Percentiles rank a stretch among this genome's conserved stretches.
These are phyloP conservation scores for Leucophenga varia DNA, from an alignment of 1,140 invertebrate genomes.

Conservation along the genomic window DNA sequence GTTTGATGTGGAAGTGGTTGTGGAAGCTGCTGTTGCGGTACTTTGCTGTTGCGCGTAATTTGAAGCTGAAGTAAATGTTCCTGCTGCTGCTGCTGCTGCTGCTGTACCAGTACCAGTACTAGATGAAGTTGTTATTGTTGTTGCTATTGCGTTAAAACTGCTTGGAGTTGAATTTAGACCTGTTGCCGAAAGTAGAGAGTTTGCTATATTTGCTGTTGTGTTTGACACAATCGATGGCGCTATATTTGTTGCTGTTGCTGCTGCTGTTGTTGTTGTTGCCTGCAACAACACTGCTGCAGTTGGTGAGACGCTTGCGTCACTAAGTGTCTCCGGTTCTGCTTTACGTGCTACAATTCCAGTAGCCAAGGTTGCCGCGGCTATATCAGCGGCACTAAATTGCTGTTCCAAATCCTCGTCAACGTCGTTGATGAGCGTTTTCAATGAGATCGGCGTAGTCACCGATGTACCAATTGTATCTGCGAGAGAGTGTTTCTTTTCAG, in stretches of 20 bases:
- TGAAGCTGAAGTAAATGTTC: too few species aligned
- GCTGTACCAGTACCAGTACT: not conserved
- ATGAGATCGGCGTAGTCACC: constrained; percentile 46
- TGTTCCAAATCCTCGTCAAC: constrained; percentile 42
- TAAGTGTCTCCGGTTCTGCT: constrained; percentile 47
- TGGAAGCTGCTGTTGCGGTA: constrained; percentile 37
- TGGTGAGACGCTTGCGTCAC: constrained; percentile 49
- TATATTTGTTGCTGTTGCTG: constrained; percentile 14
- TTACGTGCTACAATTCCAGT: constrained; percentile 43
- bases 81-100: constrained; percentile 2
- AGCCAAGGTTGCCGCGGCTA: constrained; percentile 45
- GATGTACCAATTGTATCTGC: constrained; percentile 47
- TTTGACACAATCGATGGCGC: constrained; percentile 9
- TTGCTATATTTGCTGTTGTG: not conserved
- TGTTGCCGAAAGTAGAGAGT: too few species aligned
- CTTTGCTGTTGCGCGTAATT: constrained; percentile 9
- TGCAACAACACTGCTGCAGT: constrained; percentile 30
- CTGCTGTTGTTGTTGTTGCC: constrained; percentile 21
- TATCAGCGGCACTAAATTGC: constrained; percentile 41
- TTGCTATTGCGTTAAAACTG: not conserved
- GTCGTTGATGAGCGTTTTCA: constrained; percentile 52
- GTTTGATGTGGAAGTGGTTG: constrained; percentile 57
- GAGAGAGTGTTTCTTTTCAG: constrained; percentile 43
- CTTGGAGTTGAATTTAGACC: too few species aligned
- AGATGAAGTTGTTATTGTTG: not conserved